Evolutionary conservation across 2,797 vertebrate genomes (phyloP).

Genomic region (Micrastur ruficollis): DNA sequence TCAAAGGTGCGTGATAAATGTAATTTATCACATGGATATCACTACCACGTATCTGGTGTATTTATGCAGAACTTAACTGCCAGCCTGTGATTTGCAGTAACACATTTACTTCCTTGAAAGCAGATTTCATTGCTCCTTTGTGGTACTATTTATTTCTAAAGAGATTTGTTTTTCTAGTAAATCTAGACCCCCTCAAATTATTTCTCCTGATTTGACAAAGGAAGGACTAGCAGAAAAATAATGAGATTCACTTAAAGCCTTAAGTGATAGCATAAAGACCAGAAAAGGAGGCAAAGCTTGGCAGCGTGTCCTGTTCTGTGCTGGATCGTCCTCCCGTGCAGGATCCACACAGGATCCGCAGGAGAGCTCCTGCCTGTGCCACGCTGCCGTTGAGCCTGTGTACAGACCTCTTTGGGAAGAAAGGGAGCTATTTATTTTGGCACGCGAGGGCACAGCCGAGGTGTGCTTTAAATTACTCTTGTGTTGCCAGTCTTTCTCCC

Average conservation of each 20-base stretch:
- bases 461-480: neutral
- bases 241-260: neutral
- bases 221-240: neutral
- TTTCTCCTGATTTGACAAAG: neutral
- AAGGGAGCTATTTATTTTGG: neutral
- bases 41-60: neutral
- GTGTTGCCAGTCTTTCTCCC: neutral
- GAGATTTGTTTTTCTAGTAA: neutral
- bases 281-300: neutral
- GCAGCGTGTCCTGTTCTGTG: neutral
- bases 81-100: neutral
- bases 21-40: conserved; percentile 13
- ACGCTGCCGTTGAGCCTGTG: neutral
- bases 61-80: conserved; percentile 21
- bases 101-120: conserved; percentile 34
- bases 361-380: neutral
- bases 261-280: neutral
- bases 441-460: neutral
- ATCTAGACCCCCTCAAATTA: neutral
- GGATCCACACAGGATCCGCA: neutral
- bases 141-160: neutral
- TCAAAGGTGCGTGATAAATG: conserved; percentile 20
- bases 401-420: neutral
- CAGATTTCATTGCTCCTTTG: neutral
- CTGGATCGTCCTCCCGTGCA: neutral